Base-by-base conservation (phyloP, 2,888 invertebrate genomes). In the Iphiclides podalirius region DNA sequence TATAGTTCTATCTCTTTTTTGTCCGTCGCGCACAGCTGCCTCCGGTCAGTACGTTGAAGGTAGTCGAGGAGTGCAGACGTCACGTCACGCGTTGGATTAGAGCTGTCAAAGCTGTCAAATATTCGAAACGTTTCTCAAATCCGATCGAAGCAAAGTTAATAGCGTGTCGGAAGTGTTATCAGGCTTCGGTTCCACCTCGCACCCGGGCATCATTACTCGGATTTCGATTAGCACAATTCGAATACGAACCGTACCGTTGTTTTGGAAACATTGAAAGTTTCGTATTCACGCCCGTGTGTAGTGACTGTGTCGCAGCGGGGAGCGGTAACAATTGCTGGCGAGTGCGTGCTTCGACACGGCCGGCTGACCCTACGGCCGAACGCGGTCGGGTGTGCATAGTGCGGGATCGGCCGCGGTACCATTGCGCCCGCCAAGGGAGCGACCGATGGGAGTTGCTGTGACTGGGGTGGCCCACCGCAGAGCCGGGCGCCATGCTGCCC, bases 1-100 rank as follows among this genome's bases (percentile, higher is more conserved):
- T 68, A 73, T 83, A 73, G 74, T 76, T 87, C 84, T 83, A 79
- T 88, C 87, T 86, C 86, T 86, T 84, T n/a, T 81, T 79, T 75
- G 70, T 66, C 76, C 58, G 75, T 75, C 70, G 67, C 72, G 71
- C 75, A 76, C 81, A 79, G 79, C 77, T 84, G 81, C 81, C 79
- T 75, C 68, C 69, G 67, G 75, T 70, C 78, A 87, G 87, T 87
- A 81, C 79, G 72, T 80, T 77, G 71, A 76, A 74, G 78, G 75
- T 79, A 70, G 69, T 79, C 72, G 65, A 66, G 64, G 63, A 66
- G 66, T 63, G 67, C 73, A 72, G 82, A 75, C 77, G 67, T 71
- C 67, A 66, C 70, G 71, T 67, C 59, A 64, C 68, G 42, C 63
- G 59, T 61, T 65, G 64, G 63, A 63, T 48, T 20, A 42, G 61